These are phyloP conservation scores for Grus americana DNA, from an alignment of 2,113 vertebrate species.

Conservation along the genomic window DNA sequence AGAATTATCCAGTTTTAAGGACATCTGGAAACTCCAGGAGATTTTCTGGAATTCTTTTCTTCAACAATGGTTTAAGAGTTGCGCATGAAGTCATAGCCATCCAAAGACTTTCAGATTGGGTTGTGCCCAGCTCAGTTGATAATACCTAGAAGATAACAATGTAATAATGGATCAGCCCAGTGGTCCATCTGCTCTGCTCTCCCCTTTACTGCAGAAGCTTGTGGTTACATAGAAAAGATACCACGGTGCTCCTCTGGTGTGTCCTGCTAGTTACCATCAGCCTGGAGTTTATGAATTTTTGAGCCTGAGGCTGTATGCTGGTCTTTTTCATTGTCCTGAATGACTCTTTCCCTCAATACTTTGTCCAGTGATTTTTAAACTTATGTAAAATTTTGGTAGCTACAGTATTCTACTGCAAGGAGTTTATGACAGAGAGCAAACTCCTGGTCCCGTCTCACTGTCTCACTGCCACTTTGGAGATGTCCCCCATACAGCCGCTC, in stretches of 20 bases:
- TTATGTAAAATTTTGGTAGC: not conserved
- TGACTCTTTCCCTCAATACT: not conserved
- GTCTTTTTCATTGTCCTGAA: not conserved
- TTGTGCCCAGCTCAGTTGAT: not conserved
- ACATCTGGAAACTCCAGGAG: not conserved
- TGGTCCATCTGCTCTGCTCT: not conserved
- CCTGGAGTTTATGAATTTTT: not conserved
- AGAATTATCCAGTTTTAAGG: not conserved
- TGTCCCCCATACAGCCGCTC: not conserved
- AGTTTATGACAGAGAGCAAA: not conserved
- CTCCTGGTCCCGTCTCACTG: not conserved
- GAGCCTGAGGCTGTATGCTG: not conserved
- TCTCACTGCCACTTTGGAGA: not conserved
- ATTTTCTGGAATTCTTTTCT: conserved; percentile 10
- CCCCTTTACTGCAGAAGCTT: not conserved
- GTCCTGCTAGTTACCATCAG: not conserved
- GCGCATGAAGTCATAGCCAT: not conserved
- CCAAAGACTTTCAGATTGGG: not conserved
- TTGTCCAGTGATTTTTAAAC: not conserved
- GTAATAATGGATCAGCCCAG: not conserved
- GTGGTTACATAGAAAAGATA: not conserved
- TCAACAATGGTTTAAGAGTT: not conserved
- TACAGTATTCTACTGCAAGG: not conserved
- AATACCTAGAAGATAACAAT: not conserved
- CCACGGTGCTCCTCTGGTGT: not conserved